phyloP scores from a whole-genome alignment of 2,113 vertebrate species.

The Brienomyrus brachyistius region DNA sequence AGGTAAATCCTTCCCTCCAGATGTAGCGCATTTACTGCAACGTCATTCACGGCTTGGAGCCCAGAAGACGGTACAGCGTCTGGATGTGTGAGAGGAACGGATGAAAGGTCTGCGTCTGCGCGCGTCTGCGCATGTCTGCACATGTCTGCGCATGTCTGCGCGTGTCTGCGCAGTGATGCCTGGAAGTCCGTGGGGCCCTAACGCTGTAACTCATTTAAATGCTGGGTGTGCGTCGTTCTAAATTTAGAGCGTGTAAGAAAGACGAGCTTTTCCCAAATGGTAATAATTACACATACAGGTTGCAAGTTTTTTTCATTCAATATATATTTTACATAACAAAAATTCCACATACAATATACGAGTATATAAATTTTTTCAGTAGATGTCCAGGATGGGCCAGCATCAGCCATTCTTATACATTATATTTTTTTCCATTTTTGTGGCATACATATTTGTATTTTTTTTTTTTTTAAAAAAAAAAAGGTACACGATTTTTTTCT shows the following conservation, averaged over 20 bases:
- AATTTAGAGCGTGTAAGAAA: constrained; percentile 5
- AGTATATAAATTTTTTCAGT: constrained; percentile 98
- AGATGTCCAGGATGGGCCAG: constrained; percentile 98
- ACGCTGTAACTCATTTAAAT: background rate
- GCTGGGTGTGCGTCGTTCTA: background rate
- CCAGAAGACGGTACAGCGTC: background rate
- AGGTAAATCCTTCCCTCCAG: background rate
- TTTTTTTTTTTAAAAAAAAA: constrained; percentile 47
- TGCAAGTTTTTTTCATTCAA: constrained; percentile 73
- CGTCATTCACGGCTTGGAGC: too few species aligned
- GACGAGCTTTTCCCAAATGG: background rate
- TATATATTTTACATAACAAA: constrained; percentile 68
- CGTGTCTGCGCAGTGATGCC: background rate
- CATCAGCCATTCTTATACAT: constrained; percentile 72
- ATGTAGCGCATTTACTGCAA: background rate
- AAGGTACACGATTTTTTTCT: constrained; percentile 39
- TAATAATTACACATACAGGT: constrained; percentile 34
- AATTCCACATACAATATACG: constrained; percentile 89
- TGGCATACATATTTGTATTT: constrained; percentile 69
- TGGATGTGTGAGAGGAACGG: constrained; percentile 21
- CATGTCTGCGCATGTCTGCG: constrained; percentile 39
- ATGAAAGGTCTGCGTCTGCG: constrained; percentile 53
- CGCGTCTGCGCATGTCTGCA: constrained; percentile 12
- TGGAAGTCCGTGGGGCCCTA: constrained; percentile 30
- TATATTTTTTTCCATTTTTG: constrained; percentile 44